Conservation (phyloP, 2,113 vertebrate genomes). For the Orthonyx spaldingii region DNA sequence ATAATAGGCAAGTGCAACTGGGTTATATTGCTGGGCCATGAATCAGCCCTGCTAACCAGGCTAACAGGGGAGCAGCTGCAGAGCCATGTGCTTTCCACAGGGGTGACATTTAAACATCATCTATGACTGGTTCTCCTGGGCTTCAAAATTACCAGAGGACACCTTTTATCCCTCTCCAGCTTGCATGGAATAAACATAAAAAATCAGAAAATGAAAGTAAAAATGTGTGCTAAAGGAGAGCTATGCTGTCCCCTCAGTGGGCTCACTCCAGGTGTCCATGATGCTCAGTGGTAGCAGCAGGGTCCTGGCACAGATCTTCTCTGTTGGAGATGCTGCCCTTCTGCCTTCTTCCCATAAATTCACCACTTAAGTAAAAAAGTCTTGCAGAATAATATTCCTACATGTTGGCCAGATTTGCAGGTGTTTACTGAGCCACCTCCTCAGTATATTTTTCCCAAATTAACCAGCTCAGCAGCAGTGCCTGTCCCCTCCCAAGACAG, state of each 20-base stretch:
- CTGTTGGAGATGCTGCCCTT: background rate
- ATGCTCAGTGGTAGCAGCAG: fast-evolving
- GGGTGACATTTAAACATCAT: background rate
- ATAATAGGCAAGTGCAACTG: background rate
- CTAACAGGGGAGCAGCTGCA: background rate
- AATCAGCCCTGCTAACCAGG: background rate
- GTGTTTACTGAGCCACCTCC: background rate
- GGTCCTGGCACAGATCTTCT: background rate
- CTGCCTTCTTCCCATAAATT: background rate
- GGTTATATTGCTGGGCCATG: background rate
- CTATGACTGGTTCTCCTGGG: background rate
- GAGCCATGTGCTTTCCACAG: background rate
- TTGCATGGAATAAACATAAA: background rate
- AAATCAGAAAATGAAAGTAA: background rate
- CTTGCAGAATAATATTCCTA: background rate
- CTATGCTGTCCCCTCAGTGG: fast-evolving
- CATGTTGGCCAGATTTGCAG: background rate
- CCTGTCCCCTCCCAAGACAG: background rate
- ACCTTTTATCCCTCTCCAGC: background rate
- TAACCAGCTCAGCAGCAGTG: background rate
- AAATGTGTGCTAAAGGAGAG: background rate
- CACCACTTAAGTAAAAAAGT: background rate
- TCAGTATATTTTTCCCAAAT: background rate
- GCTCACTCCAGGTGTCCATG: background rate
- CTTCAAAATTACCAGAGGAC: background rate